Evolutionary conservation across 2,797 vertebrate genomes (phyloP), one percentile per base, ranked within the genome.

Genomic region (Spatula clypeata): DNA sequence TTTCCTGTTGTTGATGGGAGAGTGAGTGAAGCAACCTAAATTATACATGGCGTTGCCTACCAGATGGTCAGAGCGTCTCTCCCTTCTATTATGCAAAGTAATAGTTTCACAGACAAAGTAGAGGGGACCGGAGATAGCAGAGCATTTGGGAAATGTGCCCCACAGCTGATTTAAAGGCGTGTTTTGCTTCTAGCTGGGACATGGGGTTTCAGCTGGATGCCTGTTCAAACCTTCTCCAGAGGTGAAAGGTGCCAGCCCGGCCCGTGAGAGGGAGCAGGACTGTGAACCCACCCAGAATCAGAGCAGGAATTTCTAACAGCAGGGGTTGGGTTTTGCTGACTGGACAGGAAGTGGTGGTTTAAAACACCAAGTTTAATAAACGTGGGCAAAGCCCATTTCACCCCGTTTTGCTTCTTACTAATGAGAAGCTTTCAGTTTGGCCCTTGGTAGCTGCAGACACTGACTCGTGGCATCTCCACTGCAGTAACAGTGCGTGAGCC

Each of bases 61-160:
- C 86, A 88, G 71, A 88, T 83, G 87, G 67, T 79, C 1, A 0
- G 20, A 90, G 47, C 0, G 0, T 62, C 34, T 67, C 21, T 95
- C 53, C 32, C 79, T 76, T 81, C 81, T 90, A 90, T 86, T 91
- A 79, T 61, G 53, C 73, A 94, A 94, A 94, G 51, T 21, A 80
- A 86, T 19, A 73, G 55, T 40, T 93, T 77, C 42, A 73, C 42
- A 88, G 79, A 75, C 67, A 79, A 81, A 94, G 71, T 31, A 82
- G 74, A 96, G 53, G 75, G 64, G 38, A 58, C 45, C 1, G 29
- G 83, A 74, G 77, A 88, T 36, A 79, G 34, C 61, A 79, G 49
- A 86, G 12, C 32, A 44, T 86, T 93, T 79, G 49, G 67, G 74
- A 95, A 90, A 69, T 40, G 69, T 0, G 8, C 36, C n/a, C 34